Conservation (phyloP, 2,113 vertebrate genomes). For the Paramormyrops kingsleyae region DNA sequence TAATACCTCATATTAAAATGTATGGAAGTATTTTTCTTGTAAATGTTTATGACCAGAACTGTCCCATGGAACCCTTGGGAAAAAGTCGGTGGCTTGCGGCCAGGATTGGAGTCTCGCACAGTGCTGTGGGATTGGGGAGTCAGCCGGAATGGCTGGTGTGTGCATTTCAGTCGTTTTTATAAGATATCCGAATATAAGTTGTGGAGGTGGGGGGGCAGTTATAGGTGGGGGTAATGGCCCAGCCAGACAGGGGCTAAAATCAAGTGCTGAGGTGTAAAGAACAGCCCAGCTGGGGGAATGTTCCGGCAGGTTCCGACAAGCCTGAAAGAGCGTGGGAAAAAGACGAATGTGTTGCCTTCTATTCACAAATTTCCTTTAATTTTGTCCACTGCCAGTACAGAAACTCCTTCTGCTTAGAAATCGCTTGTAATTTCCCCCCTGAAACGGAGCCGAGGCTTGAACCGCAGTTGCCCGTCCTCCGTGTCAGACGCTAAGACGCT, state of each 20-base stretch:
- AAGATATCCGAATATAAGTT: background rate
- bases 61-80: background rate
- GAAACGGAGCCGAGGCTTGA: conserved; percentile 34
- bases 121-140: background rate
- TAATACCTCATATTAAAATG: background rate
- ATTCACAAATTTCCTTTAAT: conserved; percentile 57
- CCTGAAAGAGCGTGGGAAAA: background rate
- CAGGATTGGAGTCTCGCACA: background rate
- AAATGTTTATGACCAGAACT: conserved; percentile 1
- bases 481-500: background rate
- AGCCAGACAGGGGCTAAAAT: background rate
- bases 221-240: background rate
- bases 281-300: background rate
- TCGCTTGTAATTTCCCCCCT: conserved; percentile 39
- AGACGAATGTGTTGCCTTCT: conserved; percentile 40
- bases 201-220: background rate
- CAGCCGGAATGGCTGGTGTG: background rate
- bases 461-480: conserved; percentile 42
- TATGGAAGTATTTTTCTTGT: conserved; percentile 5
- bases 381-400: conserved; percentile 51
- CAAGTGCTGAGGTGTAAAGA: background rate
- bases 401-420: conserved; percentile 42
- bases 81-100: background rate
- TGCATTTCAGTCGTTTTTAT: background rate
- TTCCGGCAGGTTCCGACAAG: background rate